Conservation (phyloP, 2,113 vertebrate species). For the Corythoichthys haematopterus region DNA sequence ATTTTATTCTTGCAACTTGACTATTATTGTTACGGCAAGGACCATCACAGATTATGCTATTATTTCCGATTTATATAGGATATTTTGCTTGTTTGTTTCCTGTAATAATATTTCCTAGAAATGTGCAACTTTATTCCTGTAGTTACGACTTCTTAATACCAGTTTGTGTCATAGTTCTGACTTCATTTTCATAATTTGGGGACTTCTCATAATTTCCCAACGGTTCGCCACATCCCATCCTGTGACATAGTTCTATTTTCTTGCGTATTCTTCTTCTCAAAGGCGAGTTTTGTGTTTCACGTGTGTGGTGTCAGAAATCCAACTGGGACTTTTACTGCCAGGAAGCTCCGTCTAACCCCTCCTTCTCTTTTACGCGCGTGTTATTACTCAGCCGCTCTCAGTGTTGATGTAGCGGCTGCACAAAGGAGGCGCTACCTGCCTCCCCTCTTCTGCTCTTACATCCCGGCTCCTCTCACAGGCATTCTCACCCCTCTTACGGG, state of each 20-base stretch:
- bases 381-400: constrained; percentile 15
- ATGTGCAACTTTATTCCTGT: too few species aligned
- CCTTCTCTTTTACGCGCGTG: constrained; percentile 23
- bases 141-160: too few species aligned
- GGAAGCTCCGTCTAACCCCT: constrained; percentile 40
- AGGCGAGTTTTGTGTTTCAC: not conserved
- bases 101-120: too few species aligned
- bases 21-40: too few species aligned
- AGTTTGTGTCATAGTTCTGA: not conserved
- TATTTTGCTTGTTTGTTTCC: too few species aligned
- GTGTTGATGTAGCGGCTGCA: constrained; percentile 36
- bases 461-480: not conserved
- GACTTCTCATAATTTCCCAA: not conserved
- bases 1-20: too few species aligned
- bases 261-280: not conserved
- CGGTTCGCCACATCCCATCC: not conserved
- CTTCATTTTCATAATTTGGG: not conserved
- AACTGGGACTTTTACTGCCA: constrained; percentile 30
- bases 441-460: constrained; percentile 21
- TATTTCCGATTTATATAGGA: too few species aligned
- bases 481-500: constrained; percentile 4
- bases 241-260: not conserved
- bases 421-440: constrained; percentile 51
- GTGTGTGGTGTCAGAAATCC: constrained; percentile 16
- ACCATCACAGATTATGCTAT: too few species aligned